Conservation (phyloP, 2,888 invertebrate species). For the Conomelus anceps region DNA sequence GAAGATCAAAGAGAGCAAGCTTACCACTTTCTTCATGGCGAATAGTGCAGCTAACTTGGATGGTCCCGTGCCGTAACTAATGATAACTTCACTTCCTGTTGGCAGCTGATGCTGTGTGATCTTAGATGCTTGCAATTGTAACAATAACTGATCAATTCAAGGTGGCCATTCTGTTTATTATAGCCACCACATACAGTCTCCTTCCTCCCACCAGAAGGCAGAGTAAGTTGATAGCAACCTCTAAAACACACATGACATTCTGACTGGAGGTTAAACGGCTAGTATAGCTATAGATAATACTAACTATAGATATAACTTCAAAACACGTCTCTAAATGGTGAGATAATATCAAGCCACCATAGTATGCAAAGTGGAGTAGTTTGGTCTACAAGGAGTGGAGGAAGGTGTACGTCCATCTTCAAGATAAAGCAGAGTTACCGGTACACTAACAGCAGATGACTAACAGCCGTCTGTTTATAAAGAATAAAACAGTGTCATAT, state of each 20-base stretch:
- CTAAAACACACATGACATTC: background rate
- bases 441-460: no score
- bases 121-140: background rate
- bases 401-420: background rate
- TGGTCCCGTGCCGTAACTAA: background rate
- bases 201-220: background rate
- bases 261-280: background rate
- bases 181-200: background rate
- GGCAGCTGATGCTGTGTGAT: background rate
- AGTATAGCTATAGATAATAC: background rate
- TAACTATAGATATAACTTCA: background rate
- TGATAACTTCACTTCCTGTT: background rate
- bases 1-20: background rate
- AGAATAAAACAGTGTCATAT: no score
- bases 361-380: background rate
- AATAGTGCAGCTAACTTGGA: background rate
- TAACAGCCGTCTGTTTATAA: no score
- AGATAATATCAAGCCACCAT: background rate
- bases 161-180: constrained; percentile 1
- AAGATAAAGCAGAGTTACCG: no score
- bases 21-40: background rate
- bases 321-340: background rate
- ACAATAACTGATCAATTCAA: constrained; percentile 3
- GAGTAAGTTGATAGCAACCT: background rate
- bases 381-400: background rate